These are phyloP conservation scores for Diceros bicornis DNA, from an alignment of 2,797 vertebrate species.

Conservation along the genomic window DNA sequence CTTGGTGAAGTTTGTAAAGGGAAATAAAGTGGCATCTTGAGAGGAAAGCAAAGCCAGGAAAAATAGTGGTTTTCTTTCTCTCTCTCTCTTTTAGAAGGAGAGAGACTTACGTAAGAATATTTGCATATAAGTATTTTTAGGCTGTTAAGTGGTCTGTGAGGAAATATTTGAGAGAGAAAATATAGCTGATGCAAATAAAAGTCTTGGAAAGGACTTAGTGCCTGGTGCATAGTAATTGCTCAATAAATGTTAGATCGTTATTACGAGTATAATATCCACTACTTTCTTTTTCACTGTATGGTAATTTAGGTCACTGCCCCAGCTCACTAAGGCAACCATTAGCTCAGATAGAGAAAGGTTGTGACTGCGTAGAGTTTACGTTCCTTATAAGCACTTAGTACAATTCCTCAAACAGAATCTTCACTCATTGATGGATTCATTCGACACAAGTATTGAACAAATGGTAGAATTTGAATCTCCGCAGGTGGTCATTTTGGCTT, in stretches of 20 bases:
- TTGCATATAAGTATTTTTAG: constrained; percentile 23
- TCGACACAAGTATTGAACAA: neutral
- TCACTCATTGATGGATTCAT: constrained; percentile 6
- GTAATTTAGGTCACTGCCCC: constrained; percentile 11
- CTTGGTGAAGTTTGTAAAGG: constrained; percentile 6
- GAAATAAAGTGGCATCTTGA: neutral
- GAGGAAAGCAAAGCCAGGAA: constrained; percentile 49
- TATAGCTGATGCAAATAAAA: constrained; percentile 59
- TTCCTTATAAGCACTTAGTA: constrained; percentile 22
- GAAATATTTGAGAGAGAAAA: constrained; percentile 55
- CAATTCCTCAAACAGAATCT: neutral
- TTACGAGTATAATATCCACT: constrained; percentile 3
- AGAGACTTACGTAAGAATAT: neutral
- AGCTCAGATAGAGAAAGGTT: neutral
- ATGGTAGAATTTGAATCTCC: neutral
- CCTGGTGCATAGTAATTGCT: constrained; percentile 43
- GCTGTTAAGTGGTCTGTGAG: neutral
- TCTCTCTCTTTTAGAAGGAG: neutral
- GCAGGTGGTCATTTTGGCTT: neutral
- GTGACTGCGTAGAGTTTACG: neutral
- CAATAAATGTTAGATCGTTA: constrained; percentile 50
- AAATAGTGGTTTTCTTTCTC: neutral
- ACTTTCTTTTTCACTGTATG: constrained; percentile 52
- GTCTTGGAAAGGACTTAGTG: constrained; percentile 26
- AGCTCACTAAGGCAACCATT: constrained; percentile 38